Percentiles rank a stretch among this genome's conserved stretches.
phyloP scores from a whole-genome alignment of 2,888 invertebrate species.

The Lithophane socia region DNA sequence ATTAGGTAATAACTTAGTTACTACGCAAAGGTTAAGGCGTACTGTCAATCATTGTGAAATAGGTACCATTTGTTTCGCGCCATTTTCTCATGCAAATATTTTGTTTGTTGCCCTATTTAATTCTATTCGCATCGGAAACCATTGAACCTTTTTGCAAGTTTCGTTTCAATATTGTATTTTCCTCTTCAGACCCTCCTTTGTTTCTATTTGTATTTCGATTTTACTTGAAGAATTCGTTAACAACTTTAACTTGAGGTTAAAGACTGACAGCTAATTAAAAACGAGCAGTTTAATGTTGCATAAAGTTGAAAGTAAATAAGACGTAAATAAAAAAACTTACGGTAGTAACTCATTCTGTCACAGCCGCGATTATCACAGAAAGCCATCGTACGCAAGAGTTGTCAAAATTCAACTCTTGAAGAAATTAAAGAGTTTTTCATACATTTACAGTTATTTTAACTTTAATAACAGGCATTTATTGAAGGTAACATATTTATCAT shows the following conservation, averaged over 20 bases:
- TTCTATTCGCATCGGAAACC: conserved; percentile 32
- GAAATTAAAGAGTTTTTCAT: conserved; percentile 48
- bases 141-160: conserved; percentile 31
- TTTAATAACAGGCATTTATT: conserved; percentile 51
- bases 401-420: conserved; percentile 42
- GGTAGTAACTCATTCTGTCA: conserved; percentile 45
- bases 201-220: conserved; percentile 5
- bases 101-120: background rate
- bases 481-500: conserved; percentile 61
- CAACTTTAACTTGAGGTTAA: conserved; percentile 11
- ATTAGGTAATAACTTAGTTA: conserved; percentile 26
- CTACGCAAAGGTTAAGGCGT: conserved; percentile 22
- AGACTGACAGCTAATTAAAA: conserved; percentile 43
- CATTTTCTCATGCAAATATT: conserved; percentile 28
- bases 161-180: conserved; percentile 14
- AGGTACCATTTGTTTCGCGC: background rate
- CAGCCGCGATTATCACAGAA: conserved; percentile 39
- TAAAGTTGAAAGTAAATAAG: conserved; percentile 31
- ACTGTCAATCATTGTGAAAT: conserved; percentile 27
- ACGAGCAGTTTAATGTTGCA: conserved; percentile 9
- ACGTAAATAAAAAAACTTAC: conserved; percentile 27
- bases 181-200: background rate
- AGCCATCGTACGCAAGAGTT: conserved; percentile 31
- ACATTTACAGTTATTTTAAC: conserved; percentile 53
- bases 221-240: conserved; percentile 15